Base-by-base conservation (phyloP, 2,797 vertebrate species). In the Onychomys arenicola region DNA sequence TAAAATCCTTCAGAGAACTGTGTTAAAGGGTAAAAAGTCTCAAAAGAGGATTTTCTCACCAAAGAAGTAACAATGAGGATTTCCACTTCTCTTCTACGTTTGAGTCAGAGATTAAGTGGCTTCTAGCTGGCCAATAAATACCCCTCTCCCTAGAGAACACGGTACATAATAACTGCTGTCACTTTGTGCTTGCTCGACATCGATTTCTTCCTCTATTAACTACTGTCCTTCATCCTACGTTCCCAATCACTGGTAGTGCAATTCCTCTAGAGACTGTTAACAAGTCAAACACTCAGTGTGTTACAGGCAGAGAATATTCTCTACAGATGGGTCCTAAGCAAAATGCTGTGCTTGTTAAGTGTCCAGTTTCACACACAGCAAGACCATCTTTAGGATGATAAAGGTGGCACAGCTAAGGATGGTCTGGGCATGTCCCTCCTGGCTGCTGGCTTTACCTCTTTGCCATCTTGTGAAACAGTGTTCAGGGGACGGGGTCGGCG, bases 401-500 rank as follows among this genome's bases (percentile, higher is more conserved):
- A 67, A 29, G 21, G 61, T 34, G 67, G 25, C 27, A 4, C 5
- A 52, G 49, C 12, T 11, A 34, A 46, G 12, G 46, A 6, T 8
- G 1, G 17, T 3, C n/a, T 29, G 90, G 21, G 9, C 5, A 2
- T 5, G 2, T 0, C 23, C 6, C 29, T 57, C 19, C 93, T 11
- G 37, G 6, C 1, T 8, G 25, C 19, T 52, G n/a, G 29, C 40
- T 11, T 96, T 61, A 98, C 98, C 98, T 99, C 98, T 94, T 98
- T 99, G 95, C 98, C 98, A 89, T 98, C 98, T 95, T 98, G 98
- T 57, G 97, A 86, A 9, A 98, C 98, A 67, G 98, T 95, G 0
- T 34, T 98, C 21, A 97, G 97, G 1, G 98, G 98, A 52, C 98
- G 98, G 14, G 98, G 98, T 19, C 98, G 98, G 40, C 98, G 98